A percentile compares a stretch with the other conserved stretches of the same genome.
Conservation (phyloP, 2,113 vertebrate genomes). For the Junco hyemalis region DNA sequence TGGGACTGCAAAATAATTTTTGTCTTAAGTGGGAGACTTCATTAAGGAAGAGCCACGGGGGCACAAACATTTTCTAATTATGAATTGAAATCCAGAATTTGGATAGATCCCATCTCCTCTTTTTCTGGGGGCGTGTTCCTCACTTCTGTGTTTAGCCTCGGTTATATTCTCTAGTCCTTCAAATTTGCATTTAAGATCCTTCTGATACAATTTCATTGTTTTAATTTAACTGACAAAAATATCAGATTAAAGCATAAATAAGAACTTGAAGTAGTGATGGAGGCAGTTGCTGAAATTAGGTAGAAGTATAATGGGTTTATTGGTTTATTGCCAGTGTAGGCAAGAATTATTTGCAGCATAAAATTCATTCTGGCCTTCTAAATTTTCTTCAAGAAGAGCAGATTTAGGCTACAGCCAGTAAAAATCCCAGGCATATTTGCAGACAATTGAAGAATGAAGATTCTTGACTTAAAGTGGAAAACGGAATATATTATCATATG, state of each 20-base stretch:
- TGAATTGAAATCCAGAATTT: not conserved
- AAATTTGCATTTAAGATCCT: not conserved
- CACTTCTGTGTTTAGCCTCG: not conserved
- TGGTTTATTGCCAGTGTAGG: not conserved
- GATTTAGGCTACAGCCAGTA: not conserved
- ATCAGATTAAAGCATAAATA: not conserved
- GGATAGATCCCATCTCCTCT: not conserved
- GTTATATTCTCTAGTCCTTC: not conserved
- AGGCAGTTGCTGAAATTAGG: not conserved
- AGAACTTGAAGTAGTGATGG: not conserved
- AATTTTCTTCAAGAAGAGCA: not conserved
- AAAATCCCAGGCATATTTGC: not conserved
- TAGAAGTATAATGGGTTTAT: not conserved
- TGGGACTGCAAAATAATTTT: not conserved
- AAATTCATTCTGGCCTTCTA: not conserved
- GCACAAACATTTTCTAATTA: not conserved
- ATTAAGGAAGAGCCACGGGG: not conserved
- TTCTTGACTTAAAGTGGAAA: not conserved
- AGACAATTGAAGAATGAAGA: slow-evolving; percentile 7
- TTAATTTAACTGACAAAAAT: not conserved
- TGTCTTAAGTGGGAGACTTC: not conserved
- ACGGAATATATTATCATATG: not conserved
- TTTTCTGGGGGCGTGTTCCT: not conserved
- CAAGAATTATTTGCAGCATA: not conserved
- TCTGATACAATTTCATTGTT: not conserved